Evolutionary conservation across 2,113 vertebrate species (phyloP), one percentile per base, ranked within the genome.

Genomic region (Rhinolophus sinicus): DNA sequence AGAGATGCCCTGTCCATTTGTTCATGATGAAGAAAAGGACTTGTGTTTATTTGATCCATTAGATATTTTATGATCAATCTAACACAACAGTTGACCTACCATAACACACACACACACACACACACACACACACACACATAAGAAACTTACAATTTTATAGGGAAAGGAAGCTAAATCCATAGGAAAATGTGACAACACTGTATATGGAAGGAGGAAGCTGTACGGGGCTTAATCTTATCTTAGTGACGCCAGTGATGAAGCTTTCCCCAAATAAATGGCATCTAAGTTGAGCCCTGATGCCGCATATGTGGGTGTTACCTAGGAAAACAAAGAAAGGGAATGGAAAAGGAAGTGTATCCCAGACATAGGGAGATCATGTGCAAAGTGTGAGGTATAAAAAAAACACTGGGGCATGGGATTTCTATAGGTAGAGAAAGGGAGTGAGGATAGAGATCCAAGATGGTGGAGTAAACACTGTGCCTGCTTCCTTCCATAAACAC

Each of bases 91-190:
- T 76, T 91, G 52, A 12, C 28, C 58, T 81, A 86, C 6, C 1
- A 4, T 64, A 64, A 70, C 75, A 82, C 11, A 88, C 6, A 44
- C 40, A 44, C 40, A 44, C 40, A 44, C 40, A 44, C 40, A 40
- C 40, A 40, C 40, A 40, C 40, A 40, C 40, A 40, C 40, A 44
- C 40, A 44, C 40, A 44, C 8, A 52, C 6, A 77, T 88, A 82
- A 56, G 40, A n/a, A 87, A 44, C n/a, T 91, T 75, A 70, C 8
- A 90, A 76, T 77, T 80, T 81, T 56, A 92, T 91, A 83, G 11
- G 19, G 54, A 19, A 72, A 84, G 47, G 26, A 84, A 93, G 12
- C 67, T 38, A 56, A 94, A 76, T 47, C 24, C 30, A 38, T 69
- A 77, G 44, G 58, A 75, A 92, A 62, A 58, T 72, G 44, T 22